Percentiles rank a stretch among this genome's conserved stretches.
phyloP scores from a whole-genome alignment of 2,113 vertebrate species.

The Nettapus auritus region DNA sequence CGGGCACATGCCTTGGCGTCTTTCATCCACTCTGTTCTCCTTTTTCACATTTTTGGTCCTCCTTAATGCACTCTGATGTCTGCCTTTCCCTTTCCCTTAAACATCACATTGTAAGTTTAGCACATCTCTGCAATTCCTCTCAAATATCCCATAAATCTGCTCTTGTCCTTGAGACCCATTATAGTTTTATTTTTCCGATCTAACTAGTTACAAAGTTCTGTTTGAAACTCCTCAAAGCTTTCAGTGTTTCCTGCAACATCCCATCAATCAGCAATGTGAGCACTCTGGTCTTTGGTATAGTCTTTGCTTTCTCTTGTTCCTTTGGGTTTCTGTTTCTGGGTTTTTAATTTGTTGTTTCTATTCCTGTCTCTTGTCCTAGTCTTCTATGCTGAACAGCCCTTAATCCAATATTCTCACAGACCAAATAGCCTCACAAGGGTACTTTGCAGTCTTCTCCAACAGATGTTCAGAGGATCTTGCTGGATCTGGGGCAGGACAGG shows the following conservation, averaged over 20 bases:
- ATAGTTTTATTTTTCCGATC: neutral
- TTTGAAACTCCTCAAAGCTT: neutral
- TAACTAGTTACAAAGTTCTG: neutral
- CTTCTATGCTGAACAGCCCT: neutral
- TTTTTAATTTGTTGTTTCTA: neutral
- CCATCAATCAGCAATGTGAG: neutral
- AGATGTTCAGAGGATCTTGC: neutral
- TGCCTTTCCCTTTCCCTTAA: neutral
- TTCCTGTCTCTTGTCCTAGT: neutral
- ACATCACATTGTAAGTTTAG: neutral
- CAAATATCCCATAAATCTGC: neutral
- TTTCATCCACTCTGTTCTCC: neutral
- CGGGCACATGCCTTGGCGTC: neutral
- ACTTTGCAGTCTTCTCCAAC: neutral
- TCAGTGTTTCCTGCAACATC: neutral
- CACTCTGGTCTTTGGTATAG: neutral
- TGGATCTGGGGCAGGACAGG: neutral
- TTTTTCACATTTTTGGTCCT: neutral
- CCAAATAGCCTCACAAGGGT: neutral
- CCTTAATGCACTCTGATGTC: accelerated
- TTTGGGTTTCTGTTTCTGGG: neutral
- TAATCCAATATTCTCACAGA: neutral
- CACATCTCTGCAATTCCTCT: neutral
- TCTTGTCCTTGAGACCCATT: neutral
- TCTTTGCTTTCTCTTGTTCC: neutral